These are phyloP conservation scores for Dilophus febrilis DNA, from an alignment of 2,888 invertebrate genomes.

Conservation along the genomic window DNA sequence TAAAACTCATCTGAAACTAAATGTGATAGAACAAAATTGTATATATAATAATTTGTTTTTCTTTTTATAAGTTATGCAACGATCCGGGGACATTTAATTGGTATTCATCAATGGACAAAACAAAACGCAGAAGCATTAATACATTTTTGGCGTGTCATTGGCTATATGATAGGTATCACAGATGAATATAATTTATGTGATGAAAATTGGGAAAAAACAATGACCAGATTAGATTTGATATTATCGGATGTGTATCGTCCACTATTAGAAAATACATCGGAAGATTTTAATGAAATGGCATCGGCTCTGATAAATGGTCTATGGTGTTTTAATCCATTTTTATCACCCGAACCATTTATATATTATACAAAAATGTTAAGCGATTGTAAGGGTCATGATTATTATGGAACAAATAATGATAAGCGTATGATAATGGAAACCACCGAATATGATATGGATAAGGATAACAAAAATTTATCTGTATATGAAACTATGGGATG, in stretches of 20 bases:
- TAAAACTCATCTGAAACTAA: not conserved
- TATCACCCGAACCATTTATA: constrained; percentile 39
- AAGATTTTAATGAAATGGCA: constrained; percentile 48
- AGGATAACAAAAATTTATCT: constrained; percentile 26
- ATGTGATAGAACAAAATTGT: not conserved
- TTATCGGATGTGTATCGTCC: constrained; percentile 44
- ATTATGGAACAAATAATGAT: constrained; percentile 21
- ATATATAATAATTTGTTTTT: not conserved
- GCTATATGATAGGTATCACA: constrained; percentile 63
- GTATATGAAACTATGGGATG: constrained; percentile 19
- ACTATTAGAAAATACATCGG: constrained; percentile 37
- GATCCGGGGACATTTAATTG: constrained; percentile 37
- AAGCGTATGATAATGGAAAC: not conserved
- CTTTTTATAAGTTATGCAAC: not conserved
- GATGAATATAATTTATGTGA: constrained; percentile 63
- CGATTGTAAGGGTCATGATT: constrained; percentile 38
- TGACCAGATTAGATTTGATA: constrained; percentile 31
- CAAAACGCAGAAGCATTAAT: constrained; percentile 53
- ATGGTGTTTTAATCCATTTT: constrained; percentile 46
- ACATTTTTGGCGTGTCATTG: constrained; percentile 73
- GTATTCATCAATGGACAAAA: constrained; percentile 40
- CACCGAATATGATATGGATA: constrained; percentile 22
- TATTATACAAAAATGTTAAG: constrained; percentile 38
- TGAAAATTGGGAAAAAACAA: constrained; percentile 42
- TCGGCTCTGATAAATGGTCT: constrained; percentile 46